Conservation (phyloP, 2,888 invertebrate species). For the Leucophora obtusa region DNA sequence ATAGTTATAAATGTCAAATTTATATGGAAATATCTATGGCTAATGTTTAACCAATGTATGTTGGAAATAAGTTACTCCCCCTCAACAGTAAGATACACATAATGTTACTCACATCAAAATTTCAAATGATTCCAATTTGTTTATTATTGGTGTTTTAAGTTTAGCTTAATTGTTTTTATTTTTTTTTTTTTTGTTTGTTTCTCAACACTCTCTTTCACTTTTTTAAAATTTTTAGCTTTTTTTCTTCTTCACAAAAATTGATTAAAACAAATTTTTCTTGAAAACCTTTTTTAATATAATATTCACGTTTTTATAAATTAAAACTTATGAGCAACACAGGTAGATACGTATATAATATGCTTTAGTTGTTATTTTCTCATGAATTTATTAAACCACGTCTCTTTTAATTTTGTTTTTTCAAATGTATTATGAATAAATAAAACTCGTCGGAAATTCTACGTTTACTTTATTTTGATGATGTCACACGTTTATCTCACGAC, state of each 20-base stretch:
- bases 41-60: no score
- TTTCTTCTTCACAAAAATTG: no score
- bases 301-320: slow-evolving; percentile 18
- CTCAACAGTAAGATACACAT: no score
- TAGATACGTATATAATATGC: background rate
- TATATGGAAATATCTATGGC: no score
- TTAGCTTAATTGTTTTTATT: background rate
- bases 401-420: slow-evolving; percentile 21
- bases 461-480: slow-evolving; percentile 28
- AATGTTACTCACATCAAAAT: background rate
- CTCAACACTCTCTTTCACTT: background rate
- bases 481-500: slow-evolving; percentile 58
- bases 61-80: no score
- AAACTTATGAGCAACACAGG: background rate
- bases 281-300: background rate
- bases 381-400: slow-evolving; percentile 20
- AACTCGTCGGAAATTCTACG: slow-evolving; percentile 17
- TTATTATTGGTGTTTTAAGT: background rate
- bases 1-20: no score
- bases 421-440: slow-evolving; percentile 4
- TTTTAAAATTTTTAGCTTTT: background rate
- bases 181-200: background rate
- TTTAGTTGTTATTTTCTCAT: slow-evolving; percentile 7
- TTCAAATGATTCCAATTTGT: background rate
- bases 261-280: no score